Base-by-base conservation (phyloP, 1,140 invertebrate genomes). In the Leptinotarsa defecta region DNA sequence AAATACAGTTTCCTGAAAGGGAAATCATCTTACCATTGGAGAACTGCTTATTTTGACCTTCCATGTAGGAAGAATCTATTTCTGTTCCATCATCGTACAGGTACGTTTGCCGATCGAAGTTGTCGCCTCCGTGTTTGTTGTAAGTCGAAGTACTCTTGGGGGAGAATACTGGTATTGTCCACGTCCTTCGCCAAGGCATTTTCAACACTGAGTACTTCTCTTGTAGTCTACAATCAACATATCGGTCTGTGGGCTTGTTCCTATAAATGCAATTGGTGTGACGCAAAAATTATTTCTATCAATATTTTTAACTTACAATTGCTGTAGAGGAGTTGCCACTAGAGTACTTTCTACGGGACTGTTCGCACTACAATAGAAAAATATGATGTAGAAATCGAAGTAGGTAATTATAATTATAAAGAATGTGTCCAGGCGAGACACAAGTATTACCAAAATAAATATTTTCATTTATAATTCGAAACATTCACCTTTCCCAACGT, bases 121-220 rank as follows among this genome's bases (percentile, higher is more conserved):
- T 65, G 20, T 78, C 69, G 34, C n/a, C 57, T 5, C 70, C 22
- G 52, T 72, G 69, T n/a, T 64, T 71, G 13, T 68, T 52, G 61
- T 24, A 61, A 19, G 64, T 20, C 13, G 13, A 57, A 43, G 24
- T 20, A 48, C 22, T 34, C 43, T 73, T 73, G 2, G 22, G 52
- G 5, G 73, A 74, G 63, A 68, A 74, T 11, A 69, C 27, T 13
- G 76, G 76, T 63, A 75, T 71, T 1, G 79, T 77, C 20, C 75
- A 61, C 3, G 79, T 76, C 48, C 77, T 65, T 67, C 74, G 79
- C 72, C 76, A 79, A 11, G 77, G 79, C 61, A 79, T 48, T 74
- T 77, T 77, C 49, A 77, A 64, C 17, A 80, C 19, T 2, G 77
- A 79, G 52, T 79, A 80, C 71, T 80, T 80, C 73, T 79, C 76